A percentile compares a stretch with the other conserved stretches of the same genome.
phyloP scores from a whole-genome alignment of 2,113 vertebrate genomes.

The Tyto alba region DNA sequence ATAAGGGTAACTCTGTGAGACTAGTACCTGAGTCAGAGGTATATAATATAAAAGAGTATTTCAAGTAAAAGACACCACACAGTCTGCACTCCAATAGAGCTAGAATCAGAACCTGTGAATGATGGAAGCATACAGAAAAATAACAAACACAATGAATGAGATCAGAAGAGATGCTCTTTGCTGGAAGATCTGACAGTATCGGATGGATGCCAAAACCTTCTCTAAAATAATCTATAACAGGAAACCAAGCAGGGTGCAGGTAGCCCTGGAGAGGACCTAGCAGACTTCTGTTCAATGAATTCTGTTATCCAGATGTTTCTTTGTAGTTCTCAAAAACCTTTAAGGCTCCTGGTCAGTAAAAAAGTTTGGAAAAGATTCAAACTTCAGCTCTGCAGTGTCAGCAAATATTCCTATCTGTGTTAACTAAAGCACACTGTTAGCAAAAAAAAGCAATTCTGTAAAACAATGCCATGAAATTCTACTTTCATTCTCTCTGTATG shows the following conservation, averaged over 20 bases:
- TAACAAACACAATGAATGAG: not conserved
- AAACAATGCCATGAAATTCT: not conserved
- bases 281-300: constrained; percentile 10
- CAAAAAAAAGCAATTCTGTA: not conserved
- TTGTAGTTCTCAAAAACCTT: constrained; percentile 53
- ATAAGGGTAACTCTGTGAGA: not conserved
- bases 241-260: constrained; percentile 21
- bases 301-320: constrained; percentile 19
- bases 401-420: not conserved
- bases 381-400: constrained; percentile 38
- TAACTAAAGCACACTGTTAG: constrained; percentile 2
- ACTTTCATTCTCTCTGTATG: not conserved
- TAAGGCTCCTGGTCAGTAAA: constrained; percentile 12
- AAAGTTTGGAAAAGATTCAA: constrained; percentile 40
- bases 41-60: not conserved
- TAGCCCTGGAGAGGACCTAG: constrained; percentile 3
- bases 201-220: not conserved
- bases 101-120: not conserved
- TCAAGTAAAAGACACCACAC: not conserved
- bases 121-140: not conserved
- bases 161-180: not conserved
- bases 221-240: constrained; percentile 28
- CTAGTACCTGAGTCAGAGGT: not conserved
- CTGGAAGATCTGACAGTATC: not conserved
- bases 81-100: not conserved